Conservation (phyloP, 2,888 invertebrate genomes). For the Clivina fossor region DNA sequence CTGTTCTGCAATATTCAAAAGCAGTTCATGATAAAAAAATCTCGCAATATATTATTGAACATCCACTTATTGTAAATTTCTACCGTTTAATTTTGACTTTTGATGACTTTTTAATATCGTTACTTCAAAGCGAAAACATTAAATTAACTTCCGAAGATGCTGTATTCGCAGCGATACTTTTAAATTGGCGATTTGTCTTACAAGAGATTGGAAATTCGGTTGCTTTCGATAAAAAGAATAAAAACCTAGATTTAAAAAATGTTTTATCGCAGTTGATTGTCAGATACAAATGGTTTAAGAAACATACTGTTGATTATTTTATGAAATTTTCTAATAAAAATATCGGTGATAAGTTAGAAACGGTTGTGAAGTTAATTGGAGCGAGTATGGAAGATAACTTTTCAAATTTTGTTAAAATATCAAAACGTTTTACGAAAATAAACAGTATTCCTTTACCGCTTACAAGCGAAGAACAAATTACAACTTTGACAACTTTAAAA, state of each 20-base stretch:
- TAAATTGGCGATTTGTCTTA: constrained; percentile 57
- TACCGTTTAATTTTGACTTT: constrained; percentile 54
- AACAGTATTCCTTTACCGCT: constrained; percentile 47
- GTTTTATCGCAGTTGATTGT: constrained; percentile 64
- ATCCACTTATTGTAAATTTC: constrained; percentile 60
- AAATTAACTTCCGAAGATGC: constrained; percentile 51
- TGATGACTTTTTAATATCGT: constrained; percentile 53
- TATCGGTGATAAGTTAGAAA: constrained; percentile 36
- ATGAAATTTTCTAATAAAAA: constrained; percentile 36
- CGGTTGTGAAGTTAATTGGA: constrained; percentile 45
- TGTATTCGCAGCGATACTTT: constrained; percentile 53
- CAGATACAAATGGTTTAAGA: constrained; percentile 75
- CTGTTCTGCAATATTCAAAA: constrained; percentile 56
- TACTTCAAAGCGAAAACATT: constrained; percentile 48
- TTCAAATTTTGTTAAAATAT: constrained; percentile 46
- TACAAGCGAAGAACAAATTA: constrained; percentile 43
- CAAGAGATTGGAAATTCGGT: constrained; percentile 49
- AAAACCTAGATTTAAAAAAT: constrained; percentile 51
- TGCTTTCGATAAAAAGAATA: constrained; percentile 49
- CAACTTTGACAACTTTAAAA: constrained; percentile 39
- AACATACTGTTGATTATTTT: constrained; percentile 57
- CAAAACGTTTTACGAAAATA: constrained; percentile 47
- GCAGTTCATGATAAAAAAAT: constrained; percentile 25
- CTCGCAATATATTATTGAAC: constrained; percentile 19
- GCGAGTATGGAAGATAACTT: constrained; percentile 45